Base-by-base conservation (phyloP, 2,797 vertebrate genomes). In the Sebastes hubbsi region DNA sequence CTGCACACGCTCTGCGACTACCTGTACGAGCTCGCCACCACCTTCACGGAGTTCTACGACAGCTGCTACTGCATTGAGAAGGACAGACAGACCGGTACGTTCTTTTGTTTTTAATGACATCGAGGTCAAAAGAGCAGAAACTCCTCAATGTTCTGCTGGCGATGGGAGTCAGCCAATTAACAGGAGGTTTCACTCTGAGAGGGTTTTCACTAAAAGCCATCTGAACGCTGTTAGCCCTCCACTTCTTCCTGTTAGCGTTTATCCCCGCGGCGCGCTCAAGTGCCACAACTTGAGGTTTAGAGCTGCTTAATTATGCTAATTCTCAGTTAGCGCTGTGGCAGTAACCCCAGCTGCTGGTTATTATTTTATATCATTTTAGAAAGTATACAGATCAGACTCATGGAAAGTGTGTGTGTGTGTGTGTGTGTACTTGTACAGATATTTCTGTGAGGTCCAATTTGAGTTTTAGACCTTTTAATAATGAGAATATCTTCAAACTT, bases 11-110 rank as follows among this genome's bases (percentile, higher is more conserved):
- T 99, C 10, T 99, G 98, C 54, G 98, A 99, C 94, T 99, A 97
- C 89, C 94, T 99, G 63, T 99, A 99, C 73, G 98, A 99, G 92
- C 95, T 99, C 76, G 98, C 98, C 87, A 98, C 98, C 75, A 98
- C 97, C 84, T 99, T 99, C 95, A 99, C 98, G 0, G 98, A 99
- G 95, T 99, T 99, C 95, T 99, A 99, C 0, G 98, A 99, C 92
- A 97, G 92, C 96, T 99, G 98, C 94, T 99, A 99, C 90, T 99
- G 98, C 0, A 96, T 99, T 64, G 98, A 99, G 94, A 99, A 99
- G 93, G 97, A 99, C 92, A 89, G 98, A 2, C 96, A 97, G 85
- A 99, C 96, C 4, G 98, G 98, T 99, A 82, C 6, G 49, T 2
- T 16, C 49, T 2, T 16, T 25, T 56, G 55, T 61, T 5, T 16